Conservation (phyloP, 1,140 invertebrate species). For the Ctenoplectra terminalis region DNA sequence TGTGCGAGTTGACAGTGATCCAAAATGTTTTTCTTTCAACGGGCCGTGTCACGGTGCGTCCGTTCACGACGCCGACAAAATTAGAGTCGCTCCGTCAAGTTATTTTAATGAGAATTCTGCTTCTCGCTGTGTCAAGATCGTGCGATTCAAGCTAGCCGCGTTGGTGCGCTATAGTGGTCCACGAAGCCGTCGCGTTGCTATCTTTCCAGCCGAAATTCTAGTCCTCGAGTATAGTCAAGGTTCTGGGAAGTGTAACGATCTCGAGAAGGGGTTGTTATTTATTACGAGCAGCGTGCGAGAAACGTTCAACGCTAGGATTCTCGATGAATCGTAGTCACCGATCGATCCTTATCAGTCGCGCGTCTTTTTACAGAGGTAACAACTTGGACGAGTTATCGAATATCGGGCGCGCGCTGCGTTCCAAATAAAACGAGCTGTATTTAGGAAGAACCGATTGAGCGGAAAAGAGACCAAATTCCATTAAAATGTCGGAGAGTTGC, state of each 20-base stretch:
- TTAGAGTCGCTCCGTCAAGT: constrained; percentile 49
- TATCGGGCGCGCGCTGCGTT: background rate
- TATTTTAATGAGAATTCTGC: constrained; percentile 53
- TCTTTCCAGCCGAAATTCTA: constrained; percentile 13
- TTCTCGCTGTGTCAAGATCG: constrained; percentile 50
- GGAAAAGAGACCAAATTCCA: background rate
- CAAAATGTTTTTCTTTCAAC: constrained; percentile 53
- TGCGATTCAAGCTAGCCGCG: constrained; percentile 8
- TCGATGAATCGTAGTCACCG: background rate
- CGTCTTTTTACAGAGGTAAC: background rate
- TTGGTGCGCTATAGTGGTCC: background rate
- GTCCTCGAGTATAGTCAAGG: constrained; percentile 13
- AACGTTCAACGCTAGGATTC: background rate
- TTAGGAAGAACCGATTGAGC: background rate
- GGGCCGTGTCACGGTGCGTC: constrained; percentile 12
- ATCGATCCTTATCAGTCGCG: constrained; percentile 20
- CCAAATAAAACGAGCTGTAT: constrained; percentile 4
- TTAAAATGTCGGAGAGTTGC: background rate
- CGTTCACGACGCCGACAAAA: constrained; percentile 28
- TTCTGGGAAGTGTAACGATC: constrained; percentile 1
- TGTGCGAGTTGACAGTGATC: constrained; percentile 39
- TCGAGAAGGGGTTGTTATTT: background rate
- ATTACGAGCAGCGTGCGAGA: background rate
- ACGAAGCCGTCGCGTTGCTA: background rate
- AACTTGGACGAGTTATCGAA: background rate